Evolutionary conservation across 1,140 invertebrate species (phyloP).

Genomic region (Aphaenogaster ashmeadi): DNA sequence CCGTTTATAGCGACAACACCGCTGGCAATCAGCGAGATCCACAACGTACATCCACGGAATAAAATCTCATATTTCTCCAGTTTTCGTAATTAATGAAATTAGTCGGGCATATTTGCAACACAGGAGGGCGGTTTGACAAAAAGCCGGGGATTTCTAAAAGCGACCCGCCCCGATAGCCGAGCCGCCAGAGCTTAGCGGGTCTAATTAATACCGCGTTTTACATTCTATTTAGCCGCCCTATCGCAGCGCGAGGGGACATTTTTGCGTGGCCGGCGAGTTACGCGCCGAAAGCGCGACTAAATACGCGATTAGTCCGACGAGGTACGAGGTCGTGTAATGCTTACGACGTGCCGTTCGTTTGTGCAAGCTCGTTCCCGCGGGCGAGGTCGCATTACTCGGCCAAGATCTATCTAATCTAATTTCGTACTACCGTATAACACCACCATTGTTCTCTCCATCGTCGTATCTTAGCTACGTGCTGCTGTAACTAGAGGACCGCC

Average conservation of each 20-base stretch:
- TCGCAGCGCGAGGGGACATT: neutral
- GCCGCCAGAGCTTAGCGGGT: conserved; percentile 15
- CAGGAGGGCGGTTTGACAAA: conserved; percentile 16
- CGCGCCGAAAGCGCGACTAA: conserved; percentile 42
- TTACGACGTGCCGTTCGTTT: conserved; percentile 45
- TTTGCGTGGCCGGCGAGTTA: conserved; percentile 18
- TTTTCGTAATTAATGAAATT: conserved; percentile 61
- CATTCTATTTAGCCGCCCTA: conserved; percentile 23
- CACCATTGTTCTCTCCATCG: conserved; percentile 61
- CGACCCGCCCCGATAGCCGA: neutral
- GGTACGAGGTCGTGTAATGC: conserved; percentile 19
- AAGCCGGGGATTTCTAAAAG: conserved; percentile 27
- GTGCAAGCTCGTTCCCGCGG: conserved; percentile 26
- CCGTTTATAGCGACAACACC: conserved; percentile 32
- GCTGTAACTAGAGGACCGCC: conserved; percentile 45
- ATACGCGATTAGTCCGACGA: conserved; percentile 23
- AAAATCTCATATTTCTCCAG: conserved; percentile 34
- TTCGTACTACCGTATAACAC: conserved; percentile 32
- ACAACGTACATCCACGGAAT: conserved; percentile 3
- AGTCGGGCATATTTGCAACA: conserved; percentile 19
- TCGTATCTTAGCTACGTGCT: conserved; percentile 47
- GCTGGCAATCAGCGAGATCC: conserved; percentile 8
- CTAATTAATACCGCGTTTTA: conserved; percentile 54
- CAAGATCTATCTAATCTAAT: conserved; percentile 71
- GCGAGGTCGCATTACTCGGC: conserved; percentile 51